Conservation (phyloP, 2,797 vertebrate species). For the Muraenolepis orangiensis region DNA sequence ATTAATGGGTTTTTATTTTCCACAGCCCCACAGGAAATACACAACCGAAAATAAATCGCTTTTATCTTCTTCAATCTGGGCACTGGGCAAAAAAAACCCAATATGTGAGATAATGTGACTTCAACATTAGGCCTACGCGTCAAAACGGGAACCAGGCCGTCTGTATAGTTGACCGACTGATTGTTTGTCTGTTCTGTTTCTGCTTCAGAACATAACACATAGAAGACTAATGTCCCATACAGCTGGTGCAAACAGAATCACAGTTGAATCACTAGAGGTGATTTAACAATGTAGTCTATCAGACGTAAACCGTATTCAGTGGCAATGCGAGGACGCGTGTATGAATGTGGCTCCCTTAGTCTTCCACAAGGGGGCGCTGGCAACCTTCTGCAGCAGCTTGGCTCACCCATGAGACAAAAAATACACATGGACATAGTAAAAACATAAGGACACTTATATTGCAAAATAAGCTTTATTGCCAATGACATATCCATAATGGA, state of each 20-base stretch:
- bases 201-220: constrained; percentile 30
- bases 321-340: not conserved
- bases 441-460: constrained; percentile 59
- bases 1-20: not conserved
- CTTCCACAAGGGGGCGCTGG: constrained; percentile 77
- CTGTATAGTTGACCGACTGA: not conserved
- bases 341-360: constrained; percentile 67
- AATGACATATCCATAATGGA: constrained; percentile 66
- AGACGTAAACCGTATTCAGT: not conserved
- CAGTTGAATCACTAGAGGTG: constrained; percentile 75
- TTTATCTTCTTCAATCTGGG: no score
- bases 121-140: not conserved
- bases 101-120: no score
- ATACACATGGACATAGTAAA: constrained; percentile 7
- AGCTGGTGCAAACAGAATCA: constrained; percentile 52
- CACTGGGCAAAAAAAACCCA: no score
- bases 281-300: not conserved
- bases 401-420: no score
- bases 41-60: no score
- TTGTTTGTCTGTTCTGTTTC: constrained; percentile 59
- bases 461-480: constrained; percentile 81
- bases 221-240: constrained; percentile 30
- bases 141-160: constrained; percentile 28
- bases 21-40: not conserved
- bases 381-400: constrained; percentile 86